Evolutionary conservation across 2,113 vertebrate species (phyloP), one percentile per base, ranked within the genome.

Genomic region (Vulpes lagopus): DNA sequence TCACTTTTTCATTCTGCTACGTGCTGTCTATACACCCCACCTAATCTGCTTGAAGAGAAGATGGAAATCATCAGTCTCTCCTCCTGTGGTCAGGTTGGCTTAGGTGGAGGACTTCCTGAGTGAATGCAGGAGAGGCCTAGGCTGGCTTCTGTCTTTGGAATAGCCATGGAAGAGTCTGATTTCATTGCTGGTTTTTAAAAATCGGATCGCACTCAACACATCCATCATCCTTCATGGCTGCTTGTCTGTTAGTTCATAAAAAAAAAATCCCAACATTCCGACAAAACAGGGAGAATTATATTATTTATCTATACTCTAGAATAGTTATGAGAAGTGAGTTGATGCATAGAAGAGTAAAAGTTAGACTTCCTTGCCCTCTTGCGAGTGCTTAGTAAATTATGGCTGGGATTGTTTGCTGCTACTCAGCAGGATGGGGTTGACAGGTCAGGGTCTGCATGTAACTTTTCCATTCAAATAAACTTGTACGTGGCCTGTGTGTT

Each of bases 401-500:
- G 23, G 22, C 35, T 64, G 23, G 59, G 82, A 27, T 81, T 76
- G 53, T 87, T 95, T 83, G 30, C 38, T 80, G 15, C 38, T 89
- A 79, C 5, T 69, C 62, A 80, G 86, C 3, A 32, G 57, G 71
- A n/a, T 80, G 82, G n/a, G 23, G 55, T 76, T 83, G 60, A 62
- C 38, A 80, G 32, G 17, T 85, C 0, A 3, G 55, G 14, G 30
- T 51, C 79, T 90, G 19, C 32, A 12, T 38, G 19, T 23, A 81
- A 57, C 27, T 65, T 91, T 93, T 96, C 27, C 55, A 64, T 51
- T 38, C 57, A 80, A 89, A 79, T 59, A 67, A 95, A 89, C n/a
- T 85, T 95, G 51, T 43, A 79, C 65, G 25, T 78, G 20, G 1
- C 30, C 65, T 65, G 53, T 76, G 88, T 51, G 55, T 84, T 94